Evolutionary conservation across 2,797 vertebrate species (phyloP).

Genomic region (Arnoldichthys spilopterus): DNA sequence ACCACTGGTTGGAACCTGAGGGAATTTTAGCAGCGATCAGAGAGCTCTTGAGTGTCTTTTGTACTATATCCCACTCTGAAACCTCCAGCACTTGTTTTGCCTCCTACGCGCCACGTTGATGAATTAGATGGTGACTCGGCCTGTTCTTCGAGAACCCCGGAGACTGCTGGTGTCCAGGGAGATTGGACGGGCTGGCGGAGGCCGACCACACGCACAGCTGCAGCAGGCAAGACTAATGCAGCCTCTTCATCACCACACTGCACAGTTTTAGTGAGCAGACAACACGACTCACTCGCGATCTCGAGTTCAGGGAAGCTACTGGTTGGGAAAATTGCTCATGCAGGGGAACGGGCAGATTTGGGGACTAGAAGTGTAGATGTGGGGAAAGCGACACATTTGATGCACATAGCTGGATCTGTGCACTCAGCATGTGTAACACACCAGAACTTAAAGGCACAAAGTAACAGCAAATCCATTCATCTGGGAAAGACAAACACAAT

Average conservation of each 20-base stretch:
- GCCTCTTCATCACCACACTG: conserved; percentile 74
- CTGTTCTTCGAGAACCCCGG: conserved; percentile 74
- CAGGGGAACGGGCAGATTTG: conserved; percentile 30
- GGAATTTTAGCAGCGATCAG: conserved; percentile 65
- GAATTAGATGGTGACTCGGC: conserved; percentile 77
- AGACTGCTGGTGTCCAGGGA: conserved; percentile 62
- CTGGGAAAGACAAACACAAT: conserved; percentile 19
- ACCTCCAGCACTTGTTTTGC: conserved; percentile 72
- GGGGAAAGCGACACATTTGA: conserved; percentile 16
- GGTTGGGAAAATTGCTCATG: conserved; percentile 30
- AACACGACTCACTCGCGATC: conserved; percentile 5
- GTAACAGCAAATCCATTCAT: conserved; percentile 31
- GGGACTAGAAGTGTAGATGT: conserved; percentile 10
- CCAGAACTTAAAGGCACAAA: conserved; percentile 11
- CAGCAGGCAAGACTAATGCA: conserved; percentile 68
- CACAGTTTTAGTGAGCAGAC: background rate
- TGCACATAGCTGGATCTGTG: conserved; percentile 16
- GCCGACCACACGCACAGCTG: conserved; percentile 49
- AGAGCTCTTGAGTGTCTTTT: conserved; percentile 75
- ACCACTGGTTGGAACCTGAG: conserved; percentile 62
- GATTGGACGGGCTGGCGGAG: conserved; percentile 25
- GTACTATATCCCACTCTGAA: conserved; percentile 60
- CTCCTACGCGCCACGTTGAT: conserved; percentile 72
- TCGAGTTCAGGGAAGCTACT: conserved; percentile 43
- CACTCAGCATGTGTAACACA: conserved; percentile 4